Percentiles rank a stretch among this genome's conserved stretches.
Evolutionary conservation across 2,888 invertebrate genomes (phyloP).

Genomic region (Ectobius pallidus): DNA sequence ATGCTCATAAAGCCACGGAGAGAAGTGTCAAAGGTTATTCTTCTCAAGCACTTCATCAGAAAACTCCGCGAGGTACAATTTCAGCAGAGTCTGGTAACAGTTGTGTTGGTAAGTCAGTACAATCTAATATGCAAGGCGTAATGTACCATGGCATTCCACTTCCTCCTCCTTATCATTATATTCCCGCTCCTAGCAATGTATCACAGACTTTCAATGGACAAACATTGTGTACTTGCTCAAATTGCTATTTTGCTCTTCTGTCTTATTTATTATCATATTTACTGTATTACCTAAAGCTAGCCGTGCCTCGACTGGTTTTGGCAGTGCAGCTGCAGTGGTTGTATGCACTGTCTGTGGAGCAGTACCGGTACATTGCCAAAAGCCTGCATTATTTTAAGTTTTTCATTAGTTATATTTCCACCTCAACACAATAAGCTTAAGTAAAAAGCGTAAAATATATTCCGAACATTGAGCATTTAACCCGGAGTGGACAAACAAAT

Average conservation of each 20-base stretch:
- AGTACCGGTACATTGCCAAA: too few relatives aligned
- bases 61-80: neutral
- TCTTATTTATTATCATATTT: too few relatives aligned
- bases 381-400: too few relatives aligned
- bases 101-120: neutral
- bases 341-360: too few relatives aligned
- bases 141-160: neutral
- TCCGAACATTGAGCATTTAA: too few relatives aligned
- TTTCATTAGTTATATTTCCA: too few relatives aligned
- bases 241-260: neutral
- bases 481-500: too few relatives aligned
- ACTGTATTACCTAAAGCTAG: too few relatives aligned
- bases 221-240: neutral
- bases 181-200: neutral
- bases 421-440: too few relatives aligned
- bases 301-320: too few relatives aligned
- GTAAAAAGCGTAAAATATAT: too few relatives aligned
- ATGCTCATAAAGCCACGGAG: neutral
- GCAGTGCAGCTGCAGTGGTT: too few relatives aligned
- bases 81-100: neutral
- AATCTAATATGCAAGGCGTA: neutral
- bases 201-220: neutral
- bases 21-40: neutral
- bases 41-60: neutral
- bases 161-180: neutral